Evolutionary conservation across 2,797 vertebrate species (phyloP), one percentile per base, ranked within the genome.

Genomic region (Aplochiton taeniatus): DNA sequence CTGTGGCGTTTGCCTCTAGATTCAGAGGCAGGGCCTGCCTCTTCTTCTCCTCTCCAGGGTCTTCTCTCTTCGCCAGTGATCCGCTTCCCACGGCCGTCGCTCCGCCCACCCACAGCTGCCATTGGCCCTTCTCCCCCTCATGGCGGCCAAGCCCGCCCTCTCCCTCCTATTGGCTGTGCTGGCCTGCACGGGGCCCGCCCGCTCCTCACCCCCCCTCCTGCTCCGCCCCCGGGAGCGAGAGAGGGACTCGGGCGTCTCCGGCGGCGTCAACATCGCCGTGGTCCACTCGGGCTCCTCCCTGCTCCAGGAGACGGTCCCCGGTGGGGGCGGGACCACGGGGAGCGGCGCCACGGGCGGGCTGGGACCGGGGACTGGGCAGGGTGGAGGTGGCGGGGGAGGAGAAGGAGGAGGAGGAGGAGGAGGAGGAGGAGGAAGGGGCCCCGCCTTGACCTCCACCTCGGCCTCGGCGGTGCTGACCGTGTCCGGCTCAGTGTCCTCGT

Each of bases 251-350:
- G 95, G 91, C 58, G 90, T 89, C 83, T 91, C 90, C 69, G 91
- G 94, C 90, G 91, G 94, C 60, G 86, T 93, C 85, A 97, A 98
- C 89, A 95, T 97, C 80, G 93, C 95, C 70, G 94, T 98, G 68
- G 93, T 98, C 65, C 91, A 92, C 90, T 93, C 92, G 63, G 89
- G 91, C 87, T 92, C 90, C 87, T 93, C 92, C 91, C 90, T 92
- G 74, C 91, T 93, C 87, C 91, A 90, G 78, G 92, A 93, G 87
- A 91, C 90, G 82, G 72, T 75, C 63, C 83, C 62, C 50, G 80
- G 87, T 74, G 85, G 89, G 87, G 85, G 87, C 80, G 85, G 85
- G 83, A 83, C 57, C 61, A 79, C 76, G 68, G 85, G 80, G n/a
- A n/a, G n/a, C n/a, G n/a, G 70, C n/a, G 85, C 88, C 83, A 76